Conservation (phyloP, 2,113 vertebrate genomes). For the Pelodiscus sinensis region DNA sequence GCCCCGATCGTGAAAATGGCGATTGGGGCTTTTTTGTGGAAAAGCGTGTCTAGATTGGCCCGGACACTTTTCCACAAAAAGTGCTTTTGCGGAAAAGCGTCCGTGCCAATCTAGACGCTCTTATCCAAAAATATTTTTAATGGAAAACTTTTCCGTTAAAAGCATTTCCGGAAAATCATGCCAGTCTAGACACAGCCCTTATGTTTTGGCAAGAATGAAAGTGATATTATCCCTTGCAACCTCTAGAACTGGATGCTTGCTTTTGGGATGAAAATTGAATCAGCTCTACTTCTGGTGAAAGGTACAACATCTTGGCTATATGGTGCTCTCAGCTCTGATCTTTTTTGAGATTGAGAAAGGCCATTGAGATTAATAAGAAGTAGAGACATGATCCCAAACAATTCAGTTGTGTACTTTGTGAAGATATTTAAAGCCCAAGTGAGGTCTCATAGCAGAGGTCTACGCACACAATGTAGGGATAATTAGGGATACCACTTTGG, state of each 20-base stretch:
- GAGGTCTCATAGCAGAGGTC: background rate
- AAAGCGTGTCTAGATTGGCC: no score
- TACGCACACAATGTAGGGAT: rapidly evolving
- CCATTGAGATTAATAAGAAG: rapidly evolving
- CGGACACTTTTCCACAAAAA: no score
- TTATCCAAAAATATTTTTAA: no score
- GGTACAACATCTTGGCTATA: background rate
- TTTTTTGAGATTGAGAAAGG: background rate
- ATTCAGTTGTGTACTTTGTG: rapidly evolving
- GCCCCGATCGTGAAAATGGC: no score
- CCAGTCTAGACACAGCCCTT: no score
- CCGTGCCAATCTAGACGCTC: no score
- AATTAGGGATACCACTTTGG: rapidly evolving
- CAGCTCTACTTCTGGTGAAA: background rate
- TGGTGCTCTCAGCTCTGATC: rapidly evolving
- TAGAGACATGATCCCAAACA: background rate
- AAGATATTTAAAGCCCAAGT: background rate
- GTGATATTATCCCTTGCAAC: rapidly evolving
- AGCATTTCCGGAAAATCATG: no score
- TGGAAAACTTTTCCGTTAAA: no score
- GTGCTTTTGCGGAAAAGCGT: no score
- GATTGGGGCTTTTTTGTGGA: no score
- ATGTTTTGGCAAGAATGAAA: background rate
- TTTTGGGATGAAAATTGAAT: background rate
- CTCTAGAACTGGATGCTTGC: background rate